These are phyloP conservation scores for Trissolcus basalis DNA, from an alignment of 1,140 invertebrate genomes.

Conservation along the genomic window DNA sequence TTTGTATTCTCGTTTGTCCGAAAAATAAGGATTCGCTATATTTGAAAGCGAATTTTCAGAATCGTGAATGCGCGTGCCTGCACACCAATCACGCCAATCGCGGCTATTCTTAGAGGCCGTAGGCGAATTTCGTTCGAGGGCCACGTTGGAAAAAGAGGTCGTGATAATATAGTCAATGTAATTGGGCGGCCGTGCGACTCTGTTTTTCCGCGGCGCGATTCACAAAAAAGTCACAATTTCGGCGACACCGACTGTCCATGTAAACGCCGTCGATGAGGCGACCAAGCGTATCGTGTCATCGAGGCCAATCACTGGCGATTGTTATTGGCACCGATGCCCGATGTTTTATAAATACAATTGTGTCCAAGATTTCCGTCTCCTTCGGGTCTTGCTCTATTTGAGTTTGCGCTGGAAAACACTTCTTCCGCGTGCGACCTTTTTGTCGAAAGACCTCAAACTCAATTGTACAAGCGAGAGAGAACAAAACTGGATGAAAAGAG, in stretches of 20 bases:
- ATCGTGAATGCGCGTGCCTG: constrained; percentile 49
- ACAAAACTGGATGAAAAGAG: neutral
- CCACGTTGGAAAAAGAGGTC: constrained; percentile 64
- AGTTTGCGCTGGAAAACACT: constrained; percentile 38
- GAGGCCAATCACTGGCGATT: constrained; percentile 55
- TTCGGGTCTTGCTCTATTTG: constrained; percentile 60
- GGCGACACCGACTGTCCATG: constrained; percentile 31
- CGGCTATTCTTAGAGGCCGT: constrained; percentile 65
- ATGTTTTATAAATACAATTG: constrained; percentile 54
- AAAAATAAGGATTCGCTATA: constrained; percentile 7
- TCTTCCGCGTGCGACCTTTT: constrained; percentile 31
- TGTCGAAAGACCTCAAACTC: constrained; percentile 29
- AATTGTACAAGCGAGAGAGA: neutral
- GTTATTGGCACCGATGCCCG: constrained; percentile 56
- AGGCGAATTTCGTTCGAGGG: constrained; percentile 66
- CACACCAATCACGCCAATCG: constrained; percentile 61
- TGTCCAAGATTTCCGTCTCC: constrained; percentile 56
- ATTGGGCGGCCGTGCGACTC: constrained; percentile 24
- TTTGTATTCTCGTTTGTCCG: too few relatives aligned
- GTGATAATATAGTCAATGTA: constrained; percentile 56
- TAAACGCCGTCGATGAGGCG: constrained; percentile 16
- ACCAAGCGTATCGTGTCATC: constrained; percentile 37
- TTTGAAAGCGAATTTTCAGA: constrained; percentile 48
- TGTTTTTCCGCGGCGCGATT: constrained; percentile 36
- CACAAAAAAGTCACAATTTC: constrained; percentile 35